A percentile compares a stretch with the other conserved stretches of the same genome.
These are phyloP conservation scores for Himalopsyche kuldschensis DNA, from an alignment of 2,888 invertebrate genomes.

Conservation along the genomic window DNA sequence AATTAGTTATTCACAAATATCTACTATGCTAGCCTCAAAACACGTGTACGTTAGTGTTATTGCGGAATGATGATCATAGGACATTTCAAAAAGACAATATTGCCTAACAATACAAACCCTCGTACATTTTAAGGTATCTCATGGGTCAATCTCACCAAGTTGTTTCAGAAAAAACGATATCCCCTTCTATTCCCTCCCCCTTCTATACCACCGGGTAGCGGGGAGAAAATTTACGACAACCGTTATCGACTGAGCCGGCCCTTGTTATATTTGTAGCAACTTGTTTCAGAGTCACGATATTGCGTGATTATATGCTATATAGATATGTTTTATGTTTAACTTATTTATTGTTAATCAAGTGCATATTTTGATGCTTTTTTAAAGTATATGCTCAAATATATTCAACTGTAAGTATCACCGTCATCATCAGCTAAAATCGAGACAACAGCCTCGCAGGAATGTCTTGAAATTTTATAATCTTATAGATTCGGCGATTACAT, in stretches of 20 bases:
- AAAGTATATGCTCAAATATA: not conserved
- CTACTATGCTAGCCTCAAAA: not conserved
- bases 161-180: not conserved
- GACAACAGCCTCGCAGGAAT: too few relatives aligned
- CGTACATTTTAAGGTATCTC: not conserved
- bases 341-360: constrained; percentile 16
- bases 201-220: not conserved
- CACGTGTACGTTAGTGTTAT: not conserved
- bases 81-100: not conserved
- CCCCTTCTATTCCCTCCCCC: not conserved
- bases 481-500: too few relatives aligned
- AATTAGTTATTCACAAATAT: too few relatives aligned
- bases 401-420: too few relatives aligned
- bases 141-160: not conserved
- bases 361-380: constrained; percentile 5
- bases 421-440: too few relatives aligned
- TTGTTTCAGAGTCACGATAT: constrained; percentile 4
- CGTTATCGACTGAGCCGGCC: constrained; percentile 14
- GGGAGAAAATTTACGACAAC: constrained; percentile 24
- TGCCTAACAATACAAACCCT: not conserved
- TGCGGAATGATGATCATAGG: not conserved
- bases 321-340: not conserved
- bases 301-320: constrained; percentile 9
- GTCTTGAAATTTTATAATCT: too few relatives aligned
- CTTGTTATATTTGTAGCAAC: not conserved